Evolutionary conservation across 1,140 invertebrate species (phyloP).

Genomic region (Drosophila melanogaster): Release_6_plus_ISO1_MT NC_004354.4:5214501-5215000

Average conservation of each 20-base stretch:
- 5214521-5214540: no score
- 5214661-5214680: slow-evolving; percentile 52
- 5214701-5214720: slow-evolving; percentile 51
- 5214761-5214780: slow-evolving; percentile 4
- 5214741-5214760: slow-evolving; percentile 71
- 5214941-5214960: slow-evolving; percentile 40
- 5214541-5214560: no score
- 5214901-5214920: slow-evolving; percentile 44
- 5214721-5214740: slow-evolving; percentile 56
- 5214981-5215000: slow-evolving; percentile 18
- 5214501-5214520: neutral
- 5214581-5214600: slow-evolving; percentile 54
- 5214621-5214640: slow-evolving; percentile 15
- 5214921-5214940: slow-evolving; percentile 38
- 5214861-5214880: neutral
- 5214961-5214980: slow-evolving; percentile 18
- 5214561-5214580: slow-evolving; percentile 58
- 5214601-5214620: slow-evolving; percentile 7
- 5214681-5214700: slow-evolving; percentile 74
- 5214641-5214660: slow-evolving; percentile 15
- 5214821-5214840: slow-evolving; percentile 37
- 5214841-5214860: neutral
- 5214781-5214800: slow-evolving; percentile 20
- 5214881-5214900: neutral
- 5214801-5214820: slow-evolving; percentile 47